Percentiles rank a stretch among this genome's conserved stretches.
These are phyloP conservation scores for Odontamblyopus lacepedii DNA, from an alignment of 2,797 vertebrate species.

Conservation along the genomic window DNA sequence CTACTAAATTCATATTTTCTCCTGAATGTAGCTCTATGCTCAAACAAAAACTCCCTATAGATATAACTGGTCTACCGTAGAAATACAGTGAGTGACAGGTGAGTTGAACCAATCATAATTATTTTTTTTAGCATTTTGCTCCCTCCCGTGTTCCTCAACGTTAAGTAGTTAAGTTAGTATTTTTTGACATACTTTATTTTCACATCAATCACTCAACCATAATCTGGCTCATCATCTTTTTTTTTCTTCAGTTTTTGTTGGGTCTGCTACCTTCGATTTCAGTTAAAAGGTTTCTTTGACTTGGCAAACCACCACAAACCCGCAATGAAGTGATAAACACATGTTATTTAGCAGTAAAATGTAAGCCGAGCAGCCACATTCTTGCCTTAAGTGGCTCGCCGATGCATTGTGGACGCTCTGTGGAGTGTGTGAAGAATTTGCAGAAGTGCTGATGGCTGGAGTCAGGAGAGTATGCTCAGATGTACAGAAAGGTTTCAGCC, in stretches of 20 bases:
- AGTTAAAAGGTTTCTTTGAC: conserved; percentile 28
- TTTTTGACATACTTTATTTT: no score
- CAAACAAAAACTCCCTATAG: no score
- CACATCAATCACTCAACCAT: not conserved
- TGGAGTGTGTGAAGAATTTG: conserved; percentile 27
- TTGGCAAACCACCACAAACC: conserved; percentile 9
- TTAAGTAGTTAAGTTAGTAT: no score
- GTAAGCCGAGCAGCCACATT: conserved; percentile 17
- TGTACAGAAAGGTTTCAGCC: conserved; percentile 39
- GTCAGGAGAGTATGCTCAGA: conserved; percentile 32
- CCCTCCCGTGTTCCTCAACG: no score
- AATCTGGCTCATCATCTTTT: conserved; percentile 36
- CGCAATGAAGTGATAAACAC: conserved; percentile 29
- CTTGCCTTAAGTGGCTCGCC: conserved; percentile 24
- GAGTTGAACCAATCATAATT: no score
- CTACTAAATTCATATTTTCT: no score
- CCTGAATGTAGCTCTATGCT: no score
- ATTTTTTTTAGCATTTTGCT: no score
- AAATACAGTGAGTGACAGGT: no score
- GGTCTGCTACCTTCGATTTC: not conserved
- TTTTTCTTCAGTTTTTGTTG: conserved; percentile 5
- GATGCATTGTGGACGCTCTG: conserved; percentile 23
- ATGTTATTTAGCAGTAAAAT: conserved; percentile 21
- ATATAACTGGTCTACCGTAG: no score
- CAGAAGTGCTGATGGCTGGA: conserved; percentile 37